phyloP scores from a whole-genome alignment of 2,797 vertebrate species.

The Orientallactaga sibirica region DNA sequence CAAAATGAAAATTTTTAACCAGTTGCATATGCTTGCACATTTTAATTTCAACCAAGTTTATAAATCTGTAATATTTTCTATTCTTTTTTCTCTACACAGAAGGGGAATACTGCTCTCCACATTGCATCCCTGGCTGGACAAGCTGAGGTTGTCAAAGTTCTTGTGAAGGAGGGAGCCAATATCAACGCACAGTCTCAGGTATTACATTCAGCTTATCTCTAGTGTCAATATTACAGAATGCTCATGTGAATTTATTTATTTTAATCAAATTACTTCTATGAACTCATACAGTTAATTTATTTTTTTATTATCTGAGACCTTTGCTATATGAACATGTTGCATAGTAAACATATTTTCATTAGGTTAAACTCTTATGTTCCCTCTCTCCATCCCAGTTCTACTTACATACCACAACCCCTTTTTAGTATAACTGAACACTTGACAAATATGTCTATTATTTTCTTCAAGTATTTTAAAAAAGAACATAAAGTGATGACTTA shows the following conservation, averaged over 20 bases:
- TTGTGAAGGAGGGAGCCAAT: conserved; percentile 96
- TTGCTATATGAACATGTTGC: too few species aligned
- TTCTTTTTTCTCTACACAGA: conserved; percentile 88
- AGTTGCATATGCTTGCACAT: not conserved
- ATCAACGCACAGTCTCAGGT: conserved; percentile 99
- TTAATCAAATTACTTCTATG: not conserved
- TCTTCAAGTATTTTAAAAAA: conserved; percentile 4
- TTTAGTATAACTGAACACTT: conserved; percentile 24
- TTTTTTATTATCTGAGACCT: not conserved
- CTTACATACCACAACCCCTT: not conserved
- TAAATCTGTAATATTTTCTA: not conserved
- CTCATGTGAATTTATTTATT: conserved; percentile 6
- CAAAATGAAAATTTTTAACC: not conserved
- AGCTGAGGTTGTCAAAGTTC: conserved; percentile 93
- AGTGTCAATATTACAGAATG: not conserved
- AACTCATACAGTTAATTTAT: not conserved
- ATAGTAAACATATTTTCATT: too few species aligned
- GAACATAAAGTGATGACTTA: not conserved
- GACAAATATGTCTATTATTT: not conserved
- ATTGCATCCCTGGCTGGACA: conserved; percentile 98
- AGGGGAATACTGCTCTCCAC: conserved; percentile 98
- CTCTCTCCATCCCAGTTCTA: too few species aligned
- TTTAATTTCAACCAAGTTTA: not conserved
- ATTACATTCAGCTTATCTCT: conserved; percentile 53
- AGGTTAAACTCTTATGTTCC: too few species aligned